Evolutionary conservation across 2,113 vertebrate genomes (phyloP).

Genomic region (Grantiella picta): DNA sequence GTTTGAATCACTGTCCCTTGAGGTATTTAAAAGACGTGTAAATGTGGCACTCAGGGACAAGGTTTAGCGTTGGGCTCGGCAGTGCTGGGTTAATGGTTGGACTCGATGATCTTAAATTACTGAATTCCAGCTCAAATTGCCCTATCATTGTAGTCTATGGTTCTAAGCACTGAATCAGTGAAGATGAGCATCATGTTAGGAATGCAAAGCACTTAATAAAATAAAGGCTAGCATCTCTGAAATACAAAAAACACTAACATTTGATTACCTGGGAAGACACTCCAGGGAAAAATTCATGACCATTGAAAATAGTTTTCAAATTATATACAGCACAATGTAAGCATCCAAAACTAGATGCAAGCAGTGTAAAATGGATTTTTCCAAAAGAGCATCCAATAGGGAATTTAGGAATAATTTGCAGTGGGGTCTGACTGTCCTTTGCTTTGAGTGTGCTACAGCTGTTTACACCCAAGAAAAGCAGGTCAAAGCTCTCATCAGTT

Average conservation of each 20-base stretch:
- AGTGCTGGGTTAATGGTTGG: not conserved
- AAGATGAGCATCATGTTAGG: slow-evolving; percentile 14
- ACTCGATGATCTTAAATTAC: not conserved
- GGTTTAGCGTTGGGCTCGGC: not conserved
- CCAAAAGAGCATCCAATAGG: not conserved
- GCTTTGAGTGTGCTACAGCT: not conserved
- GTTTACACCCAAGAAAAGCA: not conserved
- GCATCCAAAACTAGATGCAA: slow-evolving; percentile 1
- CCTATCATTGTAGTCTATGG: not conserved
- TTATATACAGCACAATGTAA: not conserved
- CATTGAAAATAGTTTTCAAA: slow-evolving; percentile 28
- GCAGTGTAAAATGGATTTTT: not conserved
- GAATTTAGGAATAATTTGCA: not conserved
- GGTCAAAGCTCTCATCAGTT: not conserved
- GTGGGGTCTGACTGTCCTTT: not conserved
- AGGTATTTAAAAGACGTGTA: not conserved
- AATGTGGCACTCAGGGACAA: too few species aligned
- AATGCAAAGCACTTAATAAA: slow-evolving; percentile 44
- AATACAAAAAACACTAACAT: not conserved
- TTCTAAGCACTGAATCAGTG: not conserved
- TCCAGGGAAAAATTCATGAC: slow-evolving; percentile 13
- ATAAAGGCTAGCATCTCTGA: not conserved
- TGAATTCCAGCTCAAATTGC: not conserved
- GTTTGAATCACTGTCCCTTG: too few species aligned
- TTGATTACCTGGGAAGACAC: slow-evolving; percentile 11